Base-by-base conservation (phyloP, 2,888 invertebrate species). In the Camponotus fellah region DNA sequence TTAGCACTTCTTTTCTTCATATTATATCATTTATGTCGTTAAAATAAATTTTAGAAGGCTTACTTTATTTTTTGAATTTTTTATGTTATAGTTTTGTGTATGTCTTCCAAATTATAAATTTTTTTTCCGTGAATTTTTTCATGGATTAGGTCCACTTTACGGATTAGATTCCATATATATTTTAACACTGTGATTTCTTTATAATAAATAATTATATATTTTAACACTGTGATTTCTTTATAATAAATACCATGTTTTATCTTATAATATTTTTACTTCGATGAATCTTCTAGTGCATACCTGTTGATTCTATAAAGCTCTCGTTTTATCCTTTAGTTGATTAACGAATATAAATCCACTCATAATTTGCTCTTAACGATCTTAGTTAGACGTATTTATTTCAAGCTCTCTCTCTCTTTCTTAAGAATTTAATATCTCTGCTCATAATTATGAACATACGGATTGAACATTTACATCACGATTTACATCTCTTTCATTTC, bases 301-400 rank as follows among this genome's bases (percentile, higher is more conserved):
- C n/a, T 40, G 69, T 76, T 77, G 71, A 69, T 77, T 68, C 21
- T 46, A 21, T 14, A 37, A 77, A 53, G 37, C 26, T 26, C 17
- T 5, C 2, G 4, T 21, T 64, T 46, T 64, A 32, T 49, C 4
- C 5, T 8, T 3, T 17, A 14, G 34, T 9, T 5, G 9, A n/a
- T 34, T 5, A 5, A 64, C 32, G 34, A 6, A 46, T n/a, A 34
- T 17, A 74, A 21, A 34, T 64, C 9, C 17, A 21, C 5, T 2
- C 21, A 21, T 14, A 64, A 75, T 64, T 75, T 9, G 4, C 34
- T 5, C 26, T 2, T 26, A 26, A 32, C 60, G 46, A 43, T 46
- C 3, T 26, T 43, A 46, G 12, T 32, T 62, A 21, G 37, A 2
- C 8, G 3, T 56, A 14, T 5, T n/a, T 32, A 21, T 34, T 12